phyloP scores from a whole-genome alignment of 2,888 invertebrate species.

The Macroteleia sp. region DNA sequence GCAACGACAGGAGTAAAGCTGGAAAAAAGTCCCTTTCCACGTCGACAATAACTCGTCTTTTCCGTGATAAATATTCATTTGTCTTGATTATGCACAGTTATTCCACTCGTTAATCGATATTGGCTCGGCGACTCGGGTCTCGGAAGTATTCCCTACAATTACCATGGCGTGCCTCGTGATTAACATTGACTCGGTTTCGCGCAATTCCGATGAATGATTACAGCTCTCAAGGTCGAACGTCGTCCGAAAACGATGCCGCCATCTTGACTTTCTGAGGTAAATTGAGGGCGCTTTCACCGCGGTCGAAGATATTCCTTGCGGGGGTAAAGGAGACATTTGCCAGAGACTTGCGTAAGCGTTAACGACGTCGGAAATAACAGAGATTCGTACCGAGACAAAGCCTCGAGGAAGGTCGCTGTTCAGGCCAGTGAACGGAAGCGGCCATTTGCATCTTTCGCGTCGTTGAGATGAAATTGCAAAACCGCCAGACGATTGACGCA shows the following conservation, averaged over 20 bases:
- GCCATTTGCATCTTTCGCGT: conserved; percentile 41
- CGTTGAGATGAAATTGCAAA: too few relatives aligned
- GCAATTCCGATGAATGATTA: conserved; percentile 18
- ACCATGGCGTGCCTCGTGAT: conserved; percentile 15
- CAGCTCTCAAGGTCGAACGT: conserved; percentile 26
- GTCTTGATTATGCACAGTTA: too few relatives aligned
- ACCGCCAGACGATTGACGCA: too few relatives aligned
- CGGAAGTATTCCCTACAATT: conserved; percentile 30
- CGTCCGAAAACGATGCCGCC: background rate
- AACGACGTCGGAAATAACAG: conserved; percentile 66
- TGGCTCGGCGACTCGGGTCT: conserved; percentile 9
- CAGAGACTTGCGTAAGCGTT: conserved; percentile 65
- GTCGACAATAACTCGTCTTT: too few relatives aligned
- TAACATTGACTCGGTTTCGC: conserved; percentile 36
- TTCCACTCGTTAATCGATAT: too few relatives aligned
- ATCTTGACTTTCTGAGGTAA: too few relatives aligned
- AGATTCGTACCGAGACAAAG: conserved; percentile 59
- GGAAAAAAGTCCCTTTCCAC: too few relatives aligned
- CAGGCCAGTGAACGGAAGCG: conserved; percentile 70
- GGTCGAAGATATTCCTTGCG: conserved; percentile 6
- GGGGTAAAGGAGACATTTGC: conserved; percentile 11
- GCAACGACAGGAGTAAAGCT: too few relatives aligned
- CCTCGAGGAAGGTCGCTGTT: conserved; percentile 69
- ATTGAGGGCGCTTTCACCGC: conserved; percentile 5
- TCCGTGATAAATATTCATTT: too few relatives aligned